Percentiles rank a stretch among this genome's conserved stretches.
phyloP scores from a whole-genome alignment of 1,140 invertebrate species.

The Drosophila ambigua region DNA sequence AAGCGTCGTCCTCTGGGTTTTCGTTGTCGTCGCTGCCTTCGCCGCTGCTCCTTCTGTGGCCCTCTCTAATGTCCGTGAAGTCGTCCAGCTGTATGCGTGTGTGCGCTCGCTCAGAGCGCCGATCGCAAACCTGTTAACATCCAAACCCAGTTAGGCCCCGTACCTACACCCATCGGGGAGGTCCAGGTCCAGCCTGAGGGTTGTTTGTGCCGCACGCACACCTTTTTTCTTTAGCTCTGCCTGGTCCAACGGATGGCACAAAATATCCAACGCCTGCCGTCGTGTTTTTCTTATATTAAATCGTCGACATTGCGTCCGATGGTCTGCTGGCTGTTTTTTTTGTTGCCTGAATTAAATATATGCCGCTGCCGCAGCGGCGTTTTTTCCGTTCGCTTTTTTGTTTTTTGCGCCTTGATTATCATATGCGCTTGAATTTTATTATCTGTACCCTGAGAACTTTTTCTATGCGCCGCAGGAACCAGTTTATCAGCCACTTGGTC shows the following conservation, averaged over 20 bases:
- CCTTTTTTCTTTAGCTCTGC: slow-evolving; percentile 43
- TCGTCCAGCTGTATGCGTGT: slow-evolving; percentile 66
- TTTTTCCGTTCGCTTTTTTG: slow-evolving; percentile 56
- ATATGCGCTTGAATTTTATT: slow-evolving; percentile 83
- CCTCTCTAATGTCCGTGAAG: slow-evolving; percentile 78
- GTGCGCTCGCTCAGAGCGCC: slow-evolving; percentile 19
- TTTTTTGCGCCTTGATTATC: slow-evolving; percentile 77
- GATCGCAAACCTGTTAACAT: slow-evolving; percentile 76
- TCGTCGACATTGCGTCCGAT: slow-evolving; percentile 64
- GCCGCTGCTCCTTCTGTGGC: slow-evolving; percentile 34
- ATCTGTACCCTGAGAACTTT: slow-evolving; percentile 84
- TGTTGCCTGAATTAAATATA: slow-evolving; percentile 82
- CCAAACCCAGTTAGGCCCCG: slow-evolving; percentile 72
- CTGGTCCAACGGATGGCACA: slow-evolving; percentile 42
- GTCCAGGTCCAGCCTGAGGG: slow-evolving; percentile 58
- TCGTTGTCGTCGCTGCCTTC: slow-evolving; percentile 4
- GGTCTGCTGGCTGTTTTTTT: slow-evolving; percentile 62
- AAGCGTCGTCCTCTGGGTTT: slow-evolving; percentile 32
- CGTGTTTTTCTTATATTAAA: slow-evolving; percentile 82
- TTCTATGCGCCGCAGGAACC: slow-evolving; percentile 75
- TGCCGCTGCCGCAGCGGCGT: slow-evolving; percentile 49
- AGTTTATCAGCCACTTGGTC: slow-evolving; percentile 83
- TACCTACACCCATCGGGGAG: slow-evolving; percentile 73
- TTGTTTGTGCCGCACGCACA: slow-evolving; percentile 66
- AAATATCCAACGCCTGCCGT: slow-evolving; percentile 66